Evolutionary conservation across 2,888 invertebrate species (phyloP), one percentile per base, ranked within the genome.

Genomic region (Dysmachus trigonus): DNA sequence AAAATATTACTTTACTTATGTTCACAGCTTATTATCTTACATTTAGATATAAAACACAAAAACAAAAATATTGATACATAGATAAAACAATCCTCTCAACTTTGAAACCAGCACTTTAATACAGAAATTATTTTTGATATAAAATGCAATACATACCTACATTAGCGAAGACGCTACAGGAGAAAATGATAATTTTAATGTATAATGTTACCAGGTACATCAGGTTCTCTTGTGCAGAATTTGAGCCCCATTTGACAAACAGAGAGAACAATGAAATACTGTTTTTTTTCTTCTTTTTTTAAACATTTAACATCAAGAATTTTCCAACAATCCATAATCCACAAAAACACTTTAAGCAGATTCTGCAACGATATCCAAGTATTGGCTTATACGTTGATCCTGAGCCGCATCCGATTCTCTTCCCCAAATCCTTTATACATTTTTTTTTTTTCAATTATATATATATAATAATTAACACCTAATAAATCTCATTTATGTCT

Each of bases 291-390:
- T 51, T 79, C 51, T 51, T 77, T 85, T 87, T 31, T 41, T 41
- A 13, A 82, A 85, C 85, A 87, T 82, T 85, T 85, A 85, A 85
- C 87, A 87, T 82, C 82, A 85, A 87, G 76, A 87, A 82, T 73
- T 84, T 83, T 62, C 33, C 62, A 62, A 72, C 71, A 31, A 73
- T 73, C 73, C 18, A n/a, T 33, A 10, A 8, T 35, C 73, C 31
- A 7, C 73, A 73, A 31, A 73, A 73, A 73, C 31, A 73, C 33
- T 33, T 73, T 15, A 73, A 73, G 35, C 73, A 73, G 35, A 72
- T 47, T 47, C 47, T 73, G 31, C 31, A 31, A 73, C 73, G 73
- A 73, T 30, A 27, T 73, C 27, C 35, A 73, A 27, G 33, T 6
- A 73, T 30, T 73, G 31, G 30, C 33, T 2, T 73, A 73, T 27